Percentiles rank a stretch among this genome's conserved stretches.
Conservation (phyloP, 2,113 vertebrate genomes). For the Megaptera novaeangliae region DNA sequence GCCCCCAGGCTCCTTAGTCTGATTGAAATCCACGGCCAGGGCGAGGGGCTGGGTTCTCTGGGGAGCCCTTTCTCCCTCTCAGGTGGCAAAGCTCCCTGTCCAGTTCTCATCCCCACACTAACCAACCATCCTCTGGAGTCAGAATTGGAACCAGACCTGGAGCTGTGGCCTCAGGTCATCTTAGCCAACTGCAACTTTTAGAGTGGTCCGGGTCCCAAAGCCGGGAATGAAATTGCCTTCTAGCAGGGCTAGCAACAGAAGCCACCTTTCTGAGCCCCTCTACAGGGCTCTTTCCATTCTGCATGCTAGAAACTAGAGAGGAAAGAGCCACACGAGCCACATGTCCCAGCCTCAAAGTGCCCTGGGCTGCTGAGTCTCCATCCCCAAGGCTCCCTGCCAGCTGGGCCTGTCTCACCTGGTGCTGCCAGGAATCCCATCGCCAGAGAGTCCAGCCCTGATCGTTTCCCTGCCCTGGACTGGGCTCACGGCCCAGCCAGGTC, state of each 20-base stretch:
- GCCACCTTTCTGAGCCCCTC: not conserved
- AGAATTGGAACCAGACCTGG: not conserved
- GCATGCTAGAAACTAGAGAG: not conserved
- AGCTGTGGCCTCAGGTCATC: not conserved
- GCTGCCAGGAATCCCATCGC: not conserved
- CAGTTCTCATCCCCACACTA: not conserved
- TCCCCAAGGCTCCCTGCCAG: not conserved
- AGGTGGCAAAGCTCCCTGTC: not conserved
- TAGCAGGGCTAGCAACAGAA: not conserved
- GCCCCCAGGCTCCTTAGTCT: not conserved
- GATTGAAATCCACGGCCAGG: not conserved
- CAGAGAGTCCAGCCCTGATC: not conserved
- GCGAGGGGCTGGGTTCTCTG: not conserved
- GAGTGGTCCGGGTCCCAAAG: not conserved
- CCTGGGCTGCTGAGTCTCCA: not conserved
- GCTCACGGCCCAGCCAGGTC: not conserved
- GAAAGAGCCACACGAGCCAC: not conserved
- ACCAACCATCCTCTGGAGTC: not conserved
- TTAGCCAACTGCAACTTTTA: not conserved
- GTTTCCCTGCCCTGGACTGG: not conserved
- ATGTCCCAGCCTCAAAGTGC: not conserved
- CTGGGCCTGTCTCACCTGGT: not conserved
- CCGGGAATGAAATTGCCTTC: not conserved
- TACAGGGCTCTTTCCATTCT: not conserved
- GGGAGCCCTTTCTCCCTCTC: not conserved